phyloP scores from a whole-genome alignment of 2,888 invertebrate genomes.

The Candidula unifasciata region DNA sequence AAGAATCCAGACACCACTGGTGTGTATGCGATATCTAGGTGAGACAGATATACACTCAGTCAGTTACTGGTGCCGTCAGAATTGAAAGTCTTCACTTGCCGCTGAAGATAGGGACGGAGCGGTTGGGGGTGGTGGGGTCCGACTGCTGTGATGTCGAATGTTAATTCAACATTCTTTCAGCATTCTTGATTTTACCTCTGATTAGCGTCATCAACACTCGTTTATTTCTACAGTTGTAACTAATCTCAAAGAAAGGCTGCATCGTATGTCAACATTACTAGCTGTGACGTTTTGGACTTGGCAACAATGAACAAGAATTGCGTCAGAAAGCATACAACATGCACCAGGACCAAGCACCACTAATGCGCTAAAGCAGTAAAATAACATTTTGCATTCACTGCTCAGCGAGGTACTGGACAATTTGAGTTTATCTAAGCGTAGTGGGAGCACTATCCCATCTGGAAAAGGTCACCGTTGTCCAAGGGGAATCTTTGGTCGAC shows the following conservation, averaged over 20 bases:
- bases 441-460: too few relatives aligned
- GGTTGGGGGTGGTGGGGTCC: too few relatives aligned
- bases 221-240: neutral
- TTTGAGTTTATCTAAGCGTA: neutral
- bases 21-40: too few relatives aligned
- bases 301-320: conserved; percentile 5
- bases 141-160: too few relatives aligned
- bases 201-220: neutral
- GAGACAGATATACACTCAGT: too few relatives aligned
- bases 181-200: too few relatives aligned
- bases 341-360: conserved; percentile 7
- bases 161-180: too few relatives aligned
- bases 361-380: neutral
- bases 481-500: neutral
- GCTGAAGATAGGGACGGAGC: too few relatives aligned
- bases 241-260: conserved; percentile 3
- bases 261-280: neutral
- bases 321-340: conserved; percentile 18
- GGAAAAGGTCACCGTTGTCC: neutral
- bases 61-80: too few relatives aligned
- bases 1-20: too few relatives aligned
- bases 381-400: neutral
- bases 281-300: neutral
- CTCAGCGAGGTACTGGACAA: neutral
- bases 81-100: too few relatives aligned